A percentile compares a stretch with the other conserved stretches of the same genome.
phyloP scores from a whole-genome alignment of 2,113 vertebrate species.

The Hiodon tergisus region DNA sequence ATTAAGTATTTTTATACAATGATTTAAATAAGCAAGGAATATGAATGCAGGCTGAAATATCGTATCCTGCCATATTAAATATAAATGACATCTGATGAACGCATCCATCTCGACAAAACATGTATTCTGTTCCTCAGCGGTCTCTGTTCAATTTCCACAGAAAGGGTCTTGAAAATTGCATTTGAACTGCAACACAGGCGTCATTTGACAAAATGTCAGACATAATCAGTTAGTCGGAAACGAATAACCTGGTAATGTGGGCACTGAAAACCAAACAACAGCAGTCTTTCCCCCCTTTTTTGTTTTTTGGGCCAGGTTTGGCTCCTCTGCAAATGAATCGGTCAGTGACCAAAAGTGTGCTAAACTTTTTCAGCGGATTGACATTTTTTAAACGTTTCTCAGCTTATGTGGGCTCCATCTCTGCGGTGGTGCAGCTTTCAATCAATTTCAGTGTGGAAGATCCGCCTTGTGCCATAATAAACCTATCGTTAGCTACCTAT shows the following conservation, averaged over 20 bases:
- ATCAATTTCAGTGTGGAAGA: neutral
- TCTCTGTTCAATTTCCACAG: constrained; percentile 12
- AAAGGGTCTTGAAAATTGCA: constrained; percentile 9
- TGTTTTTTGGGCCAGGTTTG: neutral
- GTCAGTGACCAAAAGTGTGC: neutral
- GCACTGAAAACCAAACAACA: constrained; percentile 10
- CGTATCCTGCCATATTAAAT: constrained; percentile 26
- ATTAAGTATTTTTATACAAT: constrained; percentile 9
- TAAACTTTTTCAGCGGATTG: neutral
- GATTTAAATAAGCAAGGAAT: constrained; percentile 18
- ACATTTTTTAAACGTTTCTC: constrained; percentile 31
- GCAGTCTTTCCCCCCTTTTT: neutral
- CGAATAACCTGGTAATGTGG: constrained; percentile 41
- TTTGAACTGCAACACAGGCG: constrained; percentile 42
- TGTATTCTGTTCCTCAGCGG: neutral
- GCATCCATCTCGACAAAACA: constrained; percentile 2
- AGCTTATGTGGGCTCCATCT: constrained; percentile 43
- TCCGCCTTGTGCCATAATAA: constrained; percentile 56
- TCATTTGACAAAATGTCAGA: constrained; percentile 34
- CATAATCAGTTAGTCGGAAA: neutral
- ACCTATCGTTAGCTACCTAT: constrained; percentile 75
- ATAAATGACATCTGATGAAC: constrained; percentile 27
- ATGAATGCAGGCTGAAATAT: constrained; percentile 17
- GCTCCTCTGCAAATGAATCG: neutral
- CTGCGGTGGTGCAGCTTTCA: constrained; percentile 20